Evolutionary conservation across 2,113 vertebrate genomes (phyloP), one percentile per base, ranked within the genome.

Genomic region (Seriola aureovittata): DNA sequence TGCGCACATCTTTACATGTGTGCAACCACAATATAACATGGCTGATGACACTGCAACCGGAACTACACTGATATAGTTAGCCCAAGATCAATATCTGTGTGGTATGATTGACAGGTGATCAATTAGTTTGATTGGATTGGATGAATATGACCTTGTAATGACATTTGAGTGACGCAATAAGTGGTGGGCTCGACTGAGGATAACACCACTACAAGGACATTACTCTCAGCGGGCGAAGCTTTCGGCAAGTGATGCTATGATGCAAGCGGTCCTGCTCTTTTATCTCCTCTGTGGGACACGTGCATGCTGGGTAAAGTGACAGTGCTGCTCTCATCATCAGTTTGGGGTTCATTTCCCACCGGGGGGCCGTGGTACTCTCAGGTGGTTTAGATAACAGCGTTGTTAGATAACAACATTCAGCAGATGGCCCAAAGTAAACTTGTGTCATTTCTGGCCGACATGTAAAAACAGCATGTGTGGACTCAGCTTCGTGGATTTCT

Each of bases 61-160:
- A 80, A 71, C 50, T 58, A 44, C 1, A 8, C 23, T 21, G n/a
- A 54, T 42, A 23, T 4, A 57, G 57, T 58, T 29, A 2, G 2
- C 55, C 14, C 10, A 12, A 38, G 23, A 72, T 89, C 82, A 58
- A 85, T 90, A 73, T 50, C 52, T 25, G 40, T 48, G 57, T 34
- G 8, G 57, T 38, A 23, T 38, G 46, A 76, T 34, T 60, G 71
- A 57, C n/a, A 65, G 23, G 16, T 57, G 29, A 86, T 92, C 87
- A 54, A 91, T 92, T n/a, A 4, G 17, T 81, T 70, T 58, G 81
- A 89, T 63, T 65, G 52, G 59, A 75, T 55, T 7, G 34, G 36
- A 71, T 78, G 55, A 42, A 32, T 60, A 17, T 66, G 82, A 74
- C 89, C 84, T 86, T 71, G 55, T 62, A 44, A 16, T 78, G 71